Conservation (phyloP, 1,140 invertebrate species). For the Drosophila novamexicana region DNA sequence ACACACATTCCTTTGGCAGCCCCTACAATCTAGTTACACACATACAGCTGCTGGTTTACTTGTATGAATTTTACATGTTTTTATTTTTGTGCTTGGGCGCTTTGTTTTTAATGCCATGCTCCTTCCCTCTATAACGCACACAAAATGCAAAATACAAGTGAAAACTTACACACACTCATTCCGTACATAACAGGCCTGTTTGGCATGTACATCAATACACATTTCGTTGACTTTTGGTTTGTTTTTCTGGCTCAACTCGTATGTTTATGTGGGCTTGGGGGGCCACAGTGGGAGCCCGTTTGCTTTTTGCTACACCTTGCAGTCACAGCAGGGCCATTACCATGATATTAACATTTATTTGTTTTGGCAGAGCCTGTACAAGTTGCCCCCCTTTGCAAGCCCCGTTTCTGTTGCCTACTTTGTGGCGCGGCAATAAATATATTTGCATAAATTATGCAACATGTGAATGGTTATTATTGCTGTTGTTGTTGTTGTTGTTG, state of each 20-base stretch:
- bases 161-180: conserved; percentile 14
- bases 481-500: conserved; percentile 40
- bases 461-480: conserved; percentile 34
- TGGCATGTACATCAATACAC: conserved; percentile 40
- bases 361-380: conserved; percentile 49
- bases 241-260: neutral
- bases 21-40: neutral
- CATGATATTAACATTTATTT: conserved; percentile 82
- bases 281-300: neutral
- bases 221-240: conserved; percentile 55
- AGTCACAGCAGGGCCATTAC: conserved; percentile 64
- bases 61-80: conserved; percentile 76
- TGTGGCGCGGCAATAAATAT: conserved; percentile 67
- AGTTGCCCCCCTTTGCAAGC: neutral
- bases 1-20: neutral
- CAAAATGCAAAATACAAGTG: conserved; percentile 57
- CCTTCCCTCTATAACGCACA: conserved; percentile 26
- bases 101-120: conserved; percentile 45
- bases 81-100: conserved; percentile 43
- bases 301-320: conserved; percentile 58
- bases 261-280: conserved; percentile 14
- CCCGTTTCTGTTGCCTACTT: conserved; percentile 43
- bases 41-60: conserved; percentile 40
- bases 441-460: conserved; percentile 76
- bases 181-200: conserved; percentile 26